These are phyloP conservation scores for Bombyx huttoni DNA, from an alignment of 2,888 invertebrate genomes.

Conservation along the genomic window DNA sequence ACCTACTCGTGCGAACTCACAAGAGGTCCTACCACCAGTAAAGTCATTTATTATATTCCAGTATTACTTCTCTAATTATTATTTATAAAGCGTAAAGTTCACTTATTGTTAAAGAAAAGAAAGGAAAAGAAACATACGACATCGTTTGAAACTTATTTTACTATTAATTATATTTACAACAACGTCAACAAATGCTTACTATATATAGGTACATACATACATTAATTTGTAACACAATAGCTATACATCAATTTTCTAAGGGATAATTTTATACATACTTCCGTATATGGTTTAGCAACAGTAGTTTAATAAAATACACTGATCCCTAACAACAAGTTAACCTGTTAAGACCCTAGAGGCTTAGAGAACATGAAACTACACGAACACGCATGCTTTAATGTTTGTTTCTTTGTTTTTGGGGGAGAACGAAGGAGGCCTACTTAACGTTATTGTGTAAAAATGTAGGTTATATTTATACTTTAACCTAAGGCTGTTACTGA, in stretches of 20 bases:
- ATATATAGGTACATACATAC: no score
- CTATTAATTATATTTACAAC: conserved; percentile 57
- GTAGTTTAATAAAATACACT: conserved; percentile 15
- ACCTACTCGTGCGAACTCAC: no score
- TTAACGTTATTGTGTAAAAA: neutral
- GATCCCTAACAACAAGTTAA: conserved; percentile 30
- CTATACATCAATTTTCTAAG: conserved; percentile 29
- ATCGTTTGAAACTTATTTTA: conserved; percentile 20
- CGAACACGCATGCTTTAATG: neutral
- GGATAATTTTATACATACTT: conserved; percentile 17
- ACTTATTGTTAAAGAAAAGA: no score
- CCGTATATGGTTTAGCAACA: conserved; percentile 9
- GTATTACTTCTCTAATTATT: no score
- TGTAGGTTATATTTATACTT: no score
- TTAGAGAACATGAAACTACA: neutral
- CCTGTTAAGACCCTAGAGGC: neutral
- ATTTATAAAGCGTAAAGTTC: no score
- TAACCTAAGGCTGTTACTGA: no score
- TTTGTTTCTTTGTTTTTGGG: neutral
- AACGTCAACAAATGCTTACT: conserved; percentile 44
- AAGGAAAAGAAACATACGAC: neutral
- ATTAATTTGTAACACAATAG: conserved; percentile 25
- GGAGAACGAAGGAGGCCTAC: neutral
- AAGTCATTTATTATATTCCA: no score
- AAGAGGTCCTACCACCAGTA: no score